Conservation (phyloP, 2,797 vertebrate species). For the Siniperca undulata region DNA sequence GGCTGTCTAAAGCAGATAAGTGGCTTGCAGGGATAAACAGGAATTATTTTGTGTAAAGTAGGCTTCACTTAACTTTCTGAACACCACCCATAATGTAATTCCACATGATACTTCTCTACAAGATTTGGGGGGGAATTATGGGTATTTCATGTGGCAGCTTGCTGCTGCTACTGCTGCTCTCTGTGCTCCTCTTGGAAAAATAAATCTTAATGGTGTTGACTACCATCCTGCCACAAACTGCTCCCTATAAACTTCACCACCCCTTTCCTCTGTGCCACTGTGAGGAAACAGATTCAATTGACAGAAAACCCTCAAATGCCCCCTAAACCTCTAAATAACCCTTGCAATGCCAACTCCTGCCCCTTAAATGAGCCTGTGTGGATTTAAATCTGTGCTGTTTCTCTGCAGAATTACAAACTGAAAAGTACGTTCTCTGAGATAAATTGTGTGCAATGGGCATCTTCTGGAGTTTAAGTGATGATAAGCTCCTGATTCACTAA, state of each 20-base stretch:
- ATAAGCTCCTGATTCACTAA: conserved; percentile 40
- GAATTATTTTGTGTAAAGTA: conserved; percentile 62
- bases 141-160: conserved; percentile 38
- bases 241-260: conserved; percentile 53
- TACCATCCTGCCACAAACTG: conserved; percentile 66
- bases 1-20: conserved; percentile 60
- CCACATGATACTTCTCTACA: conserved; percentile 33
- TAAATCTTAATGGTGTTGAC: conserved; percentile 67
- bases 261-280: conserved; percentile 36
- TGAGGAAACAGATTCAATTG: conserved; percentile 45
- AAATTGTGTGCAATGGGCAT: background rate
- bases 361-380: conserved; percentile 24
- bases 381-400: conserved; percentile 30
- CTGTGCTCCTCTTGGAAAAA: conserved; percentile 47
- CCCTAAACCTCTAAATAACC: conserved; percentile 66
- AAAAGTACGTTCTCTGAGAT: conserved; percentile 21
- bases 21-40: conserved; percentile 68
- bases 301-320: conserved; percentile 66
- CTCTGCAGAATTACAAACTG: conserved; percentile 9
- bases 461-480: conserved; percentile 12
- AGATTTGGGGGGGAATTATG: conserved; percentile 40
- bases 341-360: conserved; percentile 39
- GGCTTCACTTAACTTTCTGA: conserved; percentile 60
- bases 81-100: conserved; percentile 36
- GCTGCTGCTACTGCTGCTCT: conserved; percentile 6